Evolutionary conservation across 2,113 vertebrate species (phyloP), one percentile per base, ranked within the genome.

Genomic region (Alces alces): DNA sequence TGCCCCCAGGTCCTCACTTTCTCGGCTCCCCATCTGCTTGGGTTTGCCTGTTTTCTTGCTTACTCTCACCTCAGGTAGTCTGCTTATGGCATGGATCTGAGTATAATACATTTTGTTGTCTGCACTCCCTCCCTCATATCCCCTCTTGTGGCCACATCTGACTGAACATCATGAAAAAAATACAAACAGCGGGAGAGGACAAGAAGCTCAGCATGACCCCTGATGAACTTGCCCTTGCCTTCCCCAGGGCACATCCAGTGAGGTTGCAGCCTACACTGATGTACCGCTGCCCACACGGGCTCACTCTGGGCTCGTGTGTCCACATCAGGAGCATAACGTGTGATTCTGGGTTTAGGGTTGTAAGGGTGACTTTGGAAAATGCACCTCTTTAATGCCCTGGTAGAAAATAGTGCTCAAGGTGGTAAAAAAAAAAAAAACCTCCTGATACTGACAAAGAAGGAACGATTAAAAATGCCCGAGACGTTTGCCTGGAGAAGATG

Each of bases 11-110:
- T 30, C 47, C 16, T 66, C 21, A 2, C 17, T 27, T 52, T 21
- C 19, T 58, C 1, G 0, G 15, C 19, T 85, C 36, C 39, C 52
- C 23, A 58, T 25, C 28, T 58, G 6, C 14, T 70, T 36, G 82
- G 7, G 17, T 27, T 54, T 36, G 52, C 61, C 30, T 11, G 1
- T 7, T 86, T 54, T 43, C 82, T 55, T 25, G 19, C 60, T 36
- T 21, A 23, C 9, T 21, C 17, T 6, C 6, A 23, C 8, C 5
- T 39, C 9, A 0, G 0, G 0, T 0, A 33, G 15, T 19, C 61
- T 36, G 7, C 61, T 47, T 30, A 2, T 39, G 43, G 33, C 43
- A 58, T 5, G 5, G 39, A 19, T 13, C 54, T 60, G 39, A 78
- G 23, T 50, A 33, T 30, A 86, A 43, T 11, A 39, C 50, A 39